Percentiles rank a stretch among this genome's conserved stretches.
Conservation (phyloP, 2,888 invertebrate genomes). For the Ennomos erosarius region DNA sequence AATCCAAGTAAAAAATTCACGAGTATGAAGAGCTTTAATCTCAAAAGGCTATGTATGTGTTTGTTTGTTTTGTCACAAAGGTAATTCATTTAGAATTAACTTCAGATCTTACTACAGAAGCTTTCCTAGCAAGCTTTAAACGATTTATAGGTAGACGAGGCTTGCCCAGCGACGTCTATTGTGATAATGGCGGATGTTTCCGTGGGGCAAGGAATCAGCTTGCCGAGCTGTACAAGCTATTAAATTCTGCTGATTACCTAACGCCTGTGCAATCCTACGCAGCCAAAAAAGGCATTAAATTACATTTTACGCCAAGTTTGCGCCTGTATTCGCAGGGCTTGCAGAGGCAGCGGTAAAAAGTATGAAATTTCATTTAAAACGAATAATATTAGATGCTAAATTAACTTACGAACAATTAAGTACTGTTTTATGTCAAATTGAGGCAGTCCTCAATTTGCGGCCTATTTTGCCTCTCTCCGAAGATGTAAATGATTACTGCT, state of each 20-base stretch:
- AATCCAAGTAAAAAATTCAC: constrained; percentile 23
- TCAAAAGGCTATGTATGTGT: background rate
- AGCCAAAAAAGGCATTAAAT: background rate
- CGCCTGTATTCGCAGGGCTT: constrained; percentile 46
- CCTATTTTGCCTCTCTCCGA: constrained; percentile 41
- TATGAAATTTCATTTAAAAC: too few relatives aligned
- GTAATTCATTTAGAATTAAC: constrained; percentile 18
- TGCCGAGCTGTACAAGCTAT: background rate
- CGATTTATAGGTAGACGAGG: constrained; percentile 10
- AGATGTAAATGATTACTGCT: constrained; percentile 37
- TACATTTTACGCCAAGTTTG: constrained; percentile 40
- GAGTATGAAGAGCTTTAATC: constrained; percentile 1
- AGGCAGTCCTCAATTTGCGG: constrained; percentile 41
- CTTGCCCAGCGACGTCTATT: constrained; percentile 6
- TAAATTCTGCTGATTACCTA: too few relatives aligned
- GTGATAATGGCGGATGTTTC: constrained; percentile 2
- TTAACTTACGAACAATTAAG: constrained; percentile 45
- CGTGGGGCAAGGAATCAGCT: background rate
- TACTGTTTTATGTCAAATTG: too few relatives aligned
- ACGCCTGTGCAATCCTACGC: background rate
- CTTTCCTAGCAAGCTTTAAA: constrained; percentile 9
- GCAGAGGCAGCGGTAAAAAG: constrained; percentile 47
- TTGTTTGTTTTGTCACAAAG: constrained; percentile 20
- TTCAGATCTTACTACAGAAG: constrained; percentile 10
- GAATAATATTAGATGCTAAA: too few relatives aligned